Conservation (phyloP, 2,888 invertebrate genomes). For the Mantis religiosa region DNA sequence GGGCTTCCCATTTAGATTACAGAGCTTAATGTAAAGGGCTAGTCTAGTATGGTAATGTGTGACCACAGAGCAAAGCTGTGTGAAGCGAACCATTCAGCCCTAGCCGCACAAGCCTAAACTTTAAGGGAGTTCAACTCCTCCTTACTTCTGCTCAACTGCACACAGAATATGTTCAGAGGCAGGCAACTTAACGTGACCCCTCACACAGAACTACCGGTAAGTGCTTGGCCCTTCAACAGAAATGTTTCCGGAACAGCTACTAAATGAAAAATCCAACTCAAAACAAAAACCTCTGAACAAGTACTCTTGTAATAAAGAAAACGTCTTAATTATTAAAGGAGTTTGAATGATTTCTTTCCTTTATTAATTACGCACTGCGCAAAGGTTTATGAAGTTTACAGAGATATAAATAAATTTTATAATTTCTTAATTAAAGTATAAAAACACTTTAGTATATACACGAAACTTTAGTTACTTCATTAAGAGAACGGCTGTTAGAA, state of each 20-base stretch:
- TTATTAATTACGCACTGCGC: no score
- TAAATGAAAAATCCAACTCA: background rate
- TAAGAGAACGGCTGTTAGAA: no score
- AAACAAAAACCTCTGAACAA: no score
- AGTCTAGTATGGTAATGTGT: background rate
- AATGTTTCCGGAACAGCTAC: background rate
- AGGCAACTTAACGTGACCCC: background rate
- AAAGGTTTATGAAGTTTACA: no score
- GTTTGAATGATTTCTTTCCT: no score
- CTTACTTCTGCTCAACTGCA: background rate
- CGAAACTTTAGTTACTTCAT: no score
- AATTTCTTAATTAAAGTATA: no score
- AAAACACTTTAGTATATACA: no score
- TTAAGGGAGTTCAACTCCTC: background rate
- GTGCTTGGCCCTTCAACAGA: background rate
- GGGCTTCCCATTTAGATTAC: background rate
- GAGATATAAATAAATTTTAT: no score
- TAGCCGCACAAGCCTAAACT: background rate
- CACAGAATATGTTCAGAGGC: background rate
- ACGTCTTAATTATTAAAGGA: no score
- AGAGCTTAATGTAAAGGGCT: background rate
- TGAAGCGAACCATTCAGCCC: background rate
- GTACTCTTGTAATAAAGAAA: no score
- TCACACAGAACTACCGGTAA: background rate
- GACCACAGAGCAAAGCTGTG: background rate